Conservation (phyloP, 2,888 invertebrate species). For the Diarsia mendica region DNA sequence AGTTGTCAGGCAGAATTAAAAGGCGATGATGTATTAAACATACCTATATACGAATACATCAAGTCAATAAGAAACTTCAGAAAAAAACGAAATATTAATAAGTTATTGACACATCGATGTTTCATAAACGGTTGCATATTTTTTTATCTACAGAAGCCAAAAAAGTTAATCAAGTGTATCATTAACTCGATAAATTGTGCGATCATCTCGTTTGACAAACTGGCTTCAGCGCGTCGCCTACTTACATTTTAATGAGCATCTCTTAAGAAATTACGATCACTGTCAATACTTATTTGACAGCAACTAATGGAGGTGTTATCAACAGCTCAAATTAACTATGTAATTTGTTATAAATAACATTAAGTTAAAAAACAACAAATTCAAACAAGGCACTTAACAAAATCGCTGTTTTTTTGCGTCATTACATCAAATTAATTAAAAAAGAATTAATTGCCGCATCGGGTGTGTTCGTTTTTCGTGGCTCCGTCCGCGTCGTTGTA, state of each 20-base stretch:
- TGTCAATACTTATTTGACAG: constrained; percentile 42
- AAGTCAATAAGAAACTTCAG: constrained; percentile 17
- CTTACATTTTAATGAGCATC: constrained; percentile 40
- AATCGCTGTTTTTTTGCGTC: constrained; percentile 54
- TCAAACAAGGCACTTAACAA: constrained; percentile 53
- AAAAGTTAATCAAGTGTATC: constrained; percentile 19
- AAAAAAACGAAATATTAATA: constrained; percentile 7
- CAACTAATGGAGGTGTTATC: constrained; percentile 49
- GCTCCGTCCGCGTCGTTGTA: constrained; percentile 44
- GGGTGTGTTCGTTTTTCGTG: constrained; percentile 62
- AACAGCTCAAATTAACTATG: constrained; percentile 50
- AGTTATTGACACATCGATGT: constrained; percentile 8
- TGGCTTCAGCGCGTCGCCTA: constrained; percentile 24
- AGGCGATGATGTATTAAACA: constrained; percentile 24
- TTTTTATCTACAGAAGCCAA: constrained; percentile 17
- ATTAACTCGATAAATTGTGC: constrained; percentile 26
- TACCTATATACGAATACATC: background rate
- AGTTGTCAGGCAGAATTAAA: constrained; percentile 28
- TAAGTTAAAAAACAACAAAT: constrained; percentile 57
- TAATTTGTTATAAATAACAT: constrained; percentile 58
- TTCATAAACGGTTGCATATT: constrained; percentile 16
- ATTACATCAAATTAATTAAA: constrained; percentile 69
- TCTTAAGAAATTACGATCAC: constrained; percentile 45
- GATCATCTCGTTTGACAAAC: constrained; percentile 28
- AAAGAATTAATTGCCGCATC: constrained; percentile 70